Percentiles rank a stretch among this genome's conserved stretches.
These are phyloP conservation scores for Pheosia tremula DNA, from an alignment of 2,888 invertebrate genomes.

Conservation along the genomic window DNA sequence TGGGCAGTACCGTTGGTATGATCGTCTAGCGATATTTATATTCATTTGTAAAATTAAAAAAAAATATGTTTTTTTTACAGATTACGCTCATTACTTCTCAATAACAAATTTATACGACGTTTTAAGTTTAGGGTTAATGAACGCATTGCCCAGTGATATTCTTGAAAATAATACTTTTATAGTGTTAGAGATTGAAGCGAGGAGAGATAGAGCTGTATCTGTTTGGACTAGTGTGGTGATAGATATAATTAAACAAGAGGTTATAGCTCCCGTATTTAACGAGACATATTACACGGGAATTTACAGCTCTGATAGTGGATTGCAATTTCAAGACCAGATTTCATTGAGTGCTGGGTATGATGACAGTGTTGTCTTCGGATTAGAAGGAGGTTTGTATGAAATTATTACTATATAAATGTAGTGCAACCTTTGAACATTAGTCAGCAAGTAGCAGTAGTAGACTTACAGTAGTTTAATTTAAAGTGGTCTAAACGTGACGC, in stretches of 20 bases:
- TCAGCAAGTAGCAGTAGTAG: no score
- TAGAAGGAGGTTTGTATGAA: constrained; percentile 49
- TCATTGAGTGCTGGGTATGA: constrained; percentile 51
- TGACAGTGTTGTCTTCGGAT: constrained; percentile 45
- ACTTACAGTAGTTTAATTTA: no score
- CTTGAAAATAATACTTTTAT: constrained; percentile 47
- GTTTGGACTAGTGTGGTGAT: constrained; percentile 52
- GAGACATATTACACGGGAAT: constrained; percentile 54
- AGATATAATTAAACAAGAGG: constrained; percentile 43
- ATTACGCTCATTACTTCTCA: constrained; percentile 44
- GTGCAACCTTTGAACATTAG: no score
- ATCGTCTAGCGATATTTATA: no score
- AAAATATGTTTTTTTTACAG: constrained; percentile 57
- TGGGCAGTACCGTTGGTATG: no score
- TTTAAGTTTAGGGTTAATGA: constrained; percentile 38
- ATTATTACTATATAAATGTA: no score
- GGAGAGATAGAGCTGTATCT: constrained; percentile 54
- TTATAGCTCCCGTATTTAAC: constrained; percentile 46
- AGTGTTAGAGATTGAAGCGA: constrained; percentile 61
- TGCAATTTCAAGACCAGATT: constrained; percentile 47
- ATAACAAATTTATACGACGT: constrained; percentile 36
- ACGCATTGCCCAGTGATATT: constrained; percentile 41
- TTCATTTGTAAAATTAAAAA: no score
- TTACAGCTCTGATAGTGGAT: constrained; percentile 41
- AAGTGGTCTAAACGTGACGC: no score